phyloP scores from a whole-genome alignment of 2,797 vertebrate species.

The Gymnopithys bicolor region DNA sequence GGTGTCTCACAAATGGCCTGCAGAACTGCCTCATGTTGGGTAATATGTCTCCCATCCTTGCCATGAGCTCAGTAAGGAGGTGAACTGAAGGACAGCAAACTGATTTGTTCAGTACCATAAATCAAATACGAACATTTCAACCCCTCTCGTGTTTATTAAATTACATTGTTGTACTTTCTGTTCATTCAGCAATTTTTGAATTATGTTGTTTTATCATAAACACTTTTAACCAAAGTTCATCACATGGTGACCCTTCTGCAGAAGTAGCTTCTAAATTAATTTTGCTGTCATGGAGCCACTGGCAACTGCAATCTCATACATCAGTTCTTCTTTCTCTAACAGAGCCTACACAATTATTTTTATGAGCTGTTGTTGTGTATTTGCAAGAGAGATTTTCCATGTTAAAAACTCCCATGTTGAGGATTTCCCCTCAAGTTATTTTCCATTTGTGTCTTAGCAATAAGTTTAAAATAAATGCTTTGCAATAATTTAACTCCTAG shows the following conservation, averaged over 20 bases:
- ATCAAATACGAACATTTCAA: not conserved
- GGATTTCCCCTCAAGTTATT: not conserved
- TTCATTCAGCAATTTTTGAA: not conserved
- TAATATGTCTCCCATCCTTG: not conserved
- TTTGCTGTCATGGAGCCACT: not conserved
- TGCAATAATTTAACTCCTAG: not conserved
- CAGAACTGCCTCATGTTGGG: not conserved
- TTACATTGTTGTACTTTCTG: not conserved
- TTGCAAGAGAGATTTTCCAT: not conserved
- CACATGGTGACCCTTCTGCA: not conserved
- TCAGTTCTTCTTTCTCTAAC: not conserved
- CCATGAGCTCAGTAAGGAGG: not conserved
- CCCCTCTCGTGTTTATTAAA: not conserved
- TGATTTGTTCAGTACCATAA: not conserved
- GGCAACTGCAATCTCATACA: not conserved
- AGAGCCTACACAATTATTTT: not conserved
- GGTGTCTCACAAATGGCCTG: fast-evolving
- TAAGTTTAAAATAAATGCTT: not conserved
- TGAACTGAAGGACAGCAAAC: not conserved
- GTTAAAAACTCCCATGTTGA: not conserved
- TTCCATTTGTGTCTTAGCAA: not conserved
- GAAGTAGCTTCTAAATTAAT: not conserved
- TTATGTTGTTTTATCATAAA: not conserved
- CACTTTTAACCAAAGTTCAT: not conserved
- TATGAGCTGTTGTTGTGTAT: not conserved